Conservation (phyloP, 2,797 vertebrate genomes). For the Sebastes minor region DNA sequence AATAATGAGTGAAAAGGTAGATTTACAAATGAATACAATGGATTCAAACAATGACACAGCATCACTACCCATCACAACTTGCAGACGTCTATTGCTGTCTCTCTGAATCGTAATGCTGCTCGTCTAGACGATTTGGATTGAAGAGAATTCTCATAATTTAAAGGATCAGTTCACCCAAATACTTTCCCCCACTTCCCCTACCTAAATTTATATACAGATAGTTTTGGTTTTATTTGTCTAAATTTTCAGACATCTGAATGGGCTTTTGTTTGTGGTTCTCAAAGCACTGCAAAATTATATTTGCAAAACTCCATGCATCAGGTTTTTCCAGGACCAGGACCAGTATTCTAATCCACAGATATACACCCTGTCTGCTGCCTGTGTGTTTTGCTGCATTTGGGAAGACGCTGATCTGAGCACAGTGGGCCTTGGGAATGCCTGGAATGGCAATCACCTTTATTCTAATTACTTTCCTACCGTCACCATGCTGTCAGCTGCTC, state of each 20-base stretch:
- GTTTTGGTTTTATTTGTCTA: neutral
- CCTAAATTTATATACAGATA: neutral
- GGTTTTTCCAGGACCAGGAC: neutral
- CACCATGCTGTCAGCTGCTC: slow-evolving; percentile 45
- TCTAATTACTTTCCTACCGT: slow-evolving; percentile 63
- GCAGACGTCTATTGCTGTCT: neutral
- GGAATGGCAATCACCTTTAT: slow-evolving; percentile 63
- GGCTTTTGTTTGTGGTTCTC: neutral
- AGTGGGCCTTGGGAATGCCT: slow-evolving; percentile 31
- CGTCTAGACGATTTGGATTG: neutral
- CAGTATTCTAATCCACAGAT: too few species aligned
- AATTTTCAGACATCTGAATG: neutral
- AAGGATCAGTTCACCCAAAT: neutral
- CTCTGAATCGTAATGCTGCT: too few species aligned
- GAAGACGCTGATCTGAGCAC: slow-evolving; percentile 2
- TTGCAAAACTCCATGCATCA: neutral
- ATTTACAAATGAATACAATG: neutral
- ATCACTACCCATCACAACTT: neutral
- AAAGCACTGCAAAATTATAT: neutral
- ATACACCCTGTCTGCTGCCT: neutral
- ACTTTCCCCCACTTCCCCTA: neutral
- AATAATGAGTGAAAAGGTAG: too few species aligned
- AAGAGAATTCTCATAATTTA: too few species aligned
- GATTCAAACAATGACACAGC: neutral
- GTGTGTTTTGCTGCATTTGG: neutral